Base-by-base conservation (phyloP, 2,113 vertebrate genomes). In the Cariama cristata region DNA sequence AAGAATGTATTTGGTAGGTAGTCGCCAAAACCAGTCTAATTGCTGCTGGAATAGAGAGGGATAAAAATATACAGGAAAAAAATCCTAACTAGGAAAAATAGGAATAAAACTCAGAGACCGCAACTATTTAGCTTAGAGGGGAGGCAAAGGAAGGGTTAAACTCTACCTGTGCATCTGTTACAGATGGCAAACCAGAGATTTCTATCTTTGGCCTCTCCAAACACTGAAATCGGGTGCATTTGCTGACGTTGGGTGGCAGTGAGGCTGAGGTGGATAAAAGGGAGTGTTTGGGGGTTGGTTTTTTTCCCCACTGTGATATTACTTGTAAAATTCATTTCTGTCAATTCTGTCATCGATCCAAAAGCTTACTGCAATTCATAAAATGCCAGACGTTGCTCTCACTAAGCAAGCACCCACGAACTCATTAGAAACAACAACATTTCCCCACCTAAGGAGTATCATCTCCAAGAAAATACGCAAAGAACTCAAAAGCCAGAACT, bases 261-360 rank as follows among this genome's bases (percentile, higher is more conserved):
- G 38, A 38, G 38, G 38, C 38, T 38, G 38, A 38, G 38, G 38
- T 38, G 38, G 27, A 14, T 17, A 30, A 50, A 62, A 69, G 33
- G 53, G 26, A 53, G 13, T 1, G 7, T 6, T 64, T 28, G 24
- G 32, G 42, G 7, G 38, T 38, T 38, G 38, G 7, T 26, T n/a
- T 11, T 1, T 18, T 19, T 4, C 24, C 22, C 9, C 1, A 0
- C 7, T 45, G 11, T 22, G 15, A 60, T 35, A 9, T 2, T 28
- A 33, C 8, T 18, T 12, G 16, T 53, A n/a, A n/a, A 58, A 71
- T 8, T 26, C 1, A 26, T 49, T 60, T 62, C 26, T 58, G 1
- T 33, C 8, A 50, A 33, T 62, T 66, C 32, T 14, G 8, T 6
- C n/a, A 11, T 53, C 40, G 27, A 3, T 4, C 21, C 35, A 18